Evolutionary conservation across 2,888 invertebrate genomes (phyloP), one percentile per base, ranked within the genome.

Genomic region (Oscheius myriophilus): DNA sequence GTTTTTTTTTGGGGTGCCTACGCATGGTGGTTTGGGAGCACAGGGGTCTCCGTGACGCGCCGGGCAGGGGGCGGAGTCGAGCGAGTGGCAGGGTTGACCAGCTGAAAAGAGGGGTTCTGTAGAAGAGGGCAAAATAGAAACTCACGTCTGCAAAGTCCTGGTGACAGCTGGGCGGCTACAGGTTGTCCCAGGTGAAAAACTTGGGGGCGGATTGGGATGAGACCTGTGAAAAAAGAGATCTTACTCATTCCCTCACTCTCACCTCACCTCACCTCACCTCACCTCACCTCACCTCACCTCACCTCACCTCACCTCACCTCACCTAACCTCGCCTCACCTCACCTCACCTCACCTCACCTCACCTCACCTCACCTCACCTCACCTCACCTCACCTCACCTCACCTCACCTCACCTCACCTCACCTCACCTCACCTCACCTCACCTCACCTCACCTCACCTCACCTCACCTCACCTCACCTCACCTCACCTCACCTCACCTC

Each of bases 1-100:
- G 18, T 0, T 3, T 26, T 2, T 25, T 16, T 21, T 25, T 25
- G 18, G n/a, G 11, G 12, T 53, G 57, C 73, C 11, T 66, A 80
- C 78, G 59, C 80, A 80, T 16, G 73, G 76, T 11, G 69, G 71
- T 41, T 70, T 75, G 7, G 80, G 80, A 1, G 79, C 80, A 65
- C 80, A 80, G 0, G 80, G 80, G 51, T 79, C 80, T 16, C 79
- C 79, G 59, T 71, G 73, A 21, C 76, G 52, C 12, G 80, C 80
- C 16, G 80, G 79, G 49, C 80, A 80, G n/a, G 80, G 80, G 0
- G 75, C 74, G 18, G 59, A 63, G 49, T 80, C 80, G 11, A 70
- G 25, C 23, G 66, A 61, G 46, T 67, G 71, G 39, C 78, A 76
- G 11, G 66, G 67, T 0, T 71, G 57, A 42, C 72, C 71, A 4